These are phyloP conservation scores for Notoglanidium macrostoma DNA, from an alignment of 2,797 vertebrate genomes.

Conservation along the genomic window DNA sequence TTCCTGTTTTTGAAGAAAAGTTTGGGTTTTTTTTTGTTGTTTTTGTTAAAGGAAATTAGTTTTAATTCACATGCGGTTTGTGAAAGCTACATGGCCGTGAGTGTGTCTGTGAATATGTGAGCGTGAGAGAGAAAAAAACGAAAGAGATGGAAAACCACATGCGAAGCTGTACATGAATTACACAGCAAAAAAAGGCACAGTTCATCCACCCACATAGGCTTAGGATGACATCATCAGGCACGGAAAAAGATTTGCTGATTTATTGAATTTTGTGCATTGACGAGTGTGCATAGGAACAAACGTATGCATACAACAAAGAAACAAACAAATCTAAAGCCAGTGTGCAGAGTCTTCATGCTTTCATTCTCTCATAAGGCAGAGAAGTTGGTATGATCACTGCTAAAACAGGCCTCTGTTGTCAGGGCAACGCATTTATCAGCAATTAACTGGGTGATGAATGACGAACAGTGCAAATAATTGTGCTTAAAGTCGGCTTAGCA, in stretches of 20 bases:
- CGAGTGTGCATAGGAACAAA: no score
- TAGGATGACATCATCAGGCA: not conserved
- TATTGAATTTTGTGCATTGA: not conserved
- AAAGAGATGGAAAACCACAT: constrained; percentile 20
- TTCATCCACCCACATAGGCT: not conserved
- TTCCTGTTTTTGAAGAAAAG: constrained; percentile 2
- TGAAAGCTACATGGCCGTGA: not conserved
- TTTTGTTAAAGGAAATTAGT: not conserved
- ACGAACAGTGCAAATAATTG: not conserved
- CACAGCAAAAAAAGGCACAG: constrained; percentile 25
- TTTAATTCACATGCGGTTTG: not conserved
- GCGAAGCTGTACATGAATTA: constrained; percentile 22
- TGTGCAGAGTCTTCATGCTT: not conserved
- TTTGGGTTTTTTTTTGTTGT: not conserved
- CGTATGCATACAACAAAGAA: not conserved
- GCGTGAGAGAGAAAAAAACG: constrained; percentile 1
- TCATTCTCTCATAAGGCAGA: not conserved
- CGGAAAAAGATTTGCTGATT: not conserved
- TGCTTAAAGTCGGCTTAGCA: constrained; percentile 18
- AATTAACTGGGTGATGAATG: constrained; percentile 12
- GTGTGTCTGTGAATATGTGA: not conserved
- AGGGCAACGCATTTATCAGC: constrained; percentile 78
- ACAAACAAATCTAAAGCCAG: not conserved
- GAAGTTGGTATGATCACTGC: constrained; percentile 61
- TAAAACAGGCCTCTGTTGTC: constrained; percentile 88